These are phyloP conservation scores for Neodiprion pinetum DNA, from an alignment of 1,140 invertebrate species.

Conservation along the genomic window DNA sequence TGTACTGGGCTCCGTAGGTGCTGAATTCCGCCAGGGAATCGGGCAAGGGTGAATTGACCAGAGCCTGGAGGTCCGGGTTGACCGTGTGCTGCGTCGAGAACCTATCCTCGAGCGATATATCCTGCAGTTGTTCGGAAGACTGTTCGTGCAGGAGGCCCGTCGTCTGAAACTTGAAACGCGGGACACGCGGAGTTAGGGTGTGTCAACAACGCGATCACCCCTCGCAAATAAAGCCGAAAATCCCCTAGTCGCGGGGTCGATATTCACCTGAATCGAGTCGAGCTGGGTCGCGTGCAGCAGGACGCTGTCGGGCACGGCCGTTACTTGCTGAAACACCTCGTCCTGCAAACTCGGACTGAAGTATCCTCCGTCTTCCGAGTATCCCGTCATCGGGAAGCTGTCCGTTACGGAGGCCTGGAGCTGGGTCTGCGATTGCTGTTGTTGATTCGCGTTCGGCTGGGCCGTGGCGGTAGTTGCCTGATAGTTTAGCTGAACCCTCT, in stretches of 20 bases:
- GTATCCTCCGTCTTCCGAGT: slow-evolving; percentile 73
- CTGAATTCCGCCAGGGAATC: slow-evolving; percentile 83
- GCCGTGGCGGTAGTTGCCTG: slow-evolving; percentile 37
- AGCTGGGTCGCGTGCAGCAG: slow-evolving; percentile 75
- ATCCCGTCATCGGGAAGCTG: slow-evolving; percentile 67
- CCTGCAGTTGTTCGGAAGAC: slow-evolving; percentile 69
- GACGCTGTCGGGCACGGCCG: slow-evolving; percentile 69
- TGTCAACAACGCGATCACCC: slow-evolving; percentile 14
- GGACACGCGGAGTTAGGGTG: slow-evolving; percentile 26
- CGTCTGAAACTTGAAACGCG: slow-evolving; percentile 62
- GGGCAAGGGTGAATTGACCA: slow-evolving; percentile 77
- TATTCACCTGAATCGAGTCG: slow-evolving; percentile 61
- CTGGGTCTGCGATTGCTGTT: slow-evolving; percentile 55
- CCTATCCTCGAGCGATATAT: slow-evolving; percentile 72
- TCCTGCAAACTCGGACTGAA: slow-evolving; percentile 77
- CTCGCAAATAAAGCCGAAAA: not conserved
- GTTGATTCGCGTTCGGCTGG: slow-evolving; percentile 43
- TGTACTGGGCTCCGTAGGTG: slow-evolving; percentile 67
- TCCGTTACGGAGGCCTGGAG: slow-evolving; percentile 65
- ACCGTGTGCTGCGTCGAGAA: slow-evolving; percentile 68
- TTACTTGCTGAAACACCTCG: slow-evolving; percentile 79
- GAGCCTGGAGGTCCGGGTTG: slow-evolving; percentile 75
- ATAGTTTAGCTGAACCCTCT: slow-evolving; percentile 58
- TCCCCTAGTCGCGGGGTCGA: not conserved
- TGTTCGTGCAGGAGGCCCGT: slow-evolving; percentile 67